These are phyloP conservation scores for Brachyhypopomus occidentalis DNA, from an alignment of 2,113 vertebrate species.

Conservation along the genomic window DNA sequence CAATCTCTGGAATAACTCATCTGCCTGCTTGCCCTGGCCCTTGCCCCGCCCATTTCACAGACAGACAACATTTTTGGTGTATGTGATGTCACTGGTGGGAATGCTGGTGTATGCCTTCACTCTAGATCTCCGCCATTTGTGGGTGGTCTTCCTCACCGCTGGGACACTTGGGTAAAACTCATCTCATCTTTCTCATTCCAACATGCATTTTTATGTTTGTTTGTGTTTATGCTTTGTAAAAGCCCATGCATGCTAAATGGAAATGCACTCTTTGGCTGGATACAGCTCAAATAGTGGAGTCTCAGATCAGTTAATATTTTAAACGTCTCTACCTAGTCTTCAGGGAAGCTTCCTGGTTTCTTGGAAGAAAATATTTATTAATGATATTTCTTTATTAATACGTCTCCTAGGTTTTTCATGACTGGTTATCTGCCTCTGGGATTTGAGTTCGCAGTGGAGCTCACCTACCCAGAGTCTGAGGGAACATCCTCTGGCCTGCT, in stretches of 20 bases:
- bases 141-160: conserved; percentile 91
- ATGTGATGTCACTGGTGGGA: conserved; percentile 83
- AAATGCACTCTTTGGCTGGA: too few relatives aligned
- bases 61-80: conserved; percentile 85
- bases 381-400: neutral
- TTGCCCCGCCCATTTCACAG: conserved; percentile 62
- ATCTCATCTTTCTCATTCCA: neutral
- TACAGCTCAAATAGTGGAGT: too few relatives aligned
- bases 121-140: conserved; percentile 80
- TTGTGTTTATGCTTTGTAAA: neutral
- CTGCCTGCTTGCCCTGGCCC: too few relatives aligned
- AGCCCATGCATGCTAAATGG: too few relatives aligned
- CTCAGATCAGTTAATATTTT: too few relatives aligned
- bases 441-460: conserved; percentile 93
- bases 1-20: too few relatives aligned
- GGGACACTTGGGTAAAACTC: conserved; percentile 85
- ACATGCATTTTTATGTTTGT: neutral
- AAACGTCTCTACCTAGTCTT: too few relatives aligned
- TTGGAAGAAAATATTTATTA: too few relatives aligned
- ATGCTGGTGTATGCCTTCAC: conserved; percentile 87
- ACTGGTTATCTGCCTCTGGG: conserved; percentile 93
- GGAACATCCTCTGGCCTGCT: conserved; percentile 94
- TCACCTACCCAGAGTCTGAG: conserved; percentile 94
- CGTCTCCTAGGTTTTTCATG: conserved; percentile 88
- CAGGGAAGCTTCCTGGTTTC: too few relatives aligned